phyloP scores from a whole-genome alignment of 2,797 vertebrate species.

The Pipistrellus nathusii region DNA sequence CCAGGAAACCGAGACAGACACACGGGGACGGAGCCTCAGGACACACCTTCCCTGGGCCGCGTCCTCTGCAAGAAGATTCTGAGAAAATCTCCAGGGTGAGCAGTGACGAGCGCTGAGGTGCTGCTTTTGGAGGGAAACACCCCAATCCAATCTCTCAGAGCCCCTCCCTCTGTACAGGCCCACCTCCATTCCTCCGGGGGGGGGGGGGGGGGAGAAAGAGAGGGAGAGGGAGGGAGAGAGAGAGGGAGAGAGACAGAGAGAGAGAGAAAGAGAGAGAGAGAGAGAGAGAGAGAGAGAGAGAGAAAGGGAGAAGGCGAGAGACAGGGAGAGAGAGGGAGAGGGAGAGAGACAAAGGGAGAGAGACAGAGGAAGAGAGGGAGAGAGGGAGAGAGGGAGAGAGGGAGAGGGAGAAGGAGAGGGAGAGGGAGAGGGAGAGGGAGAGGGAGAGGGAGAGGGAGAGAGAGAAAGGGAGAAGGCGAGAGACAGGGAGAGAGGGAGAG shows the following conservation, averaged over 20 bases:
- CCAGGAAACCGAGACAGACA: neutral
- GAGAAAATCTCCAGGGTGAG: neutral
- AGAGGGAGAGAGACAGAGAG: too few relatives aligned
- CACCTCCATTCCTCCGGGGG: fast-evolving
- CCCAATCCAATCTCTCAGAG: neutral
- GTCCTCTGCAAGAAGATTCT: neutral
- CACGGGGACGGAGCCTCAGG: fast-evolving
- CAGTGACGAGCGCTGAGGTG: neutral
- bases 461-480: too few relatives aligned
- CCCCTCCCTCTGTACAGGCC: neutral
- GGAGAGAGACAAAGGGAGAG: too few relatives aligned
- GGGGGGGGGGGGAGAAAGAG: too few relatives aligned
- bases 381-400: fast-evolving
- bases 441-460: too few relatives aligned
- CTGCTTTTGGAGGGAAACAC: neutral
- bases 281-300: too few relatives aligned
- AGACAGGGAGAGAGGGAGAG: fast-evolving
- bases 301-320: too few relatives aligned
- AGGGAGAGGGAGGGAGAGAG: too few relatives aligned
- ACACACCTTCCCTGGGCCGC: neutral
- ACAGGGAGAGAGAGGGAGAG: too few relatives aligned
- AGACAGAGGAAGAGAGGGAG: too few relatives aligned
- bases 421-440: too few relatives aligned
- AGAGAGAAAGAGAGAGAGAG: too few relatives aligned
- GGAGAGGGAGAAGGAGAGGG: neutral